phyloP scores from a whole-genome alignment of 2,888 invertebrate species.

The Alloscopus bannaensis region DNA sequence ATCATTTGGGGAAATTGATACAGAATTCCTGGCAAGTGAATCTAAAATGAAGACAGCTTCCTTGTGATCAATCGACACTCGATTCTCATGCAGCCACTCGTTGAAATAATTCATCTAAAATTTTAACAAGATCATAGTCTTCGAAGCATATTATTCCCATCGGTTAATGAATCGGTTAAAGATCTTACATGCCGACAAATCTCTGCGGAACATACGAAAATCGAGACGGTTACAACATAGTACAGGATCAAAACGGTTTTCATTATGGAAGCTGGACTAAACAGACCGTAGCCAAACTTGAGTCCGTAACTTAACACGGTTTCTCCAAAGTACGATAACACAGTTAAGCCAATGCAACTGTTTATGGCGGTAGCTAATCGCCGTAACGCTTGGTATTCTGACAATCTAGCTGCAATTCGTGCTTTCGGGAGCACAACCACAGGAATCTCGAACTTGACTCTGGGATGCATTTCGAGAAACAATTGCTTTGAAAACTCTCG shows the following conservation, averaged over 20 bases:
- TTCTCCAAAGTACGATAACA: constrained; percentile 31
- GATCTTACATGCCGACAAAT: constrained; percentile 16
- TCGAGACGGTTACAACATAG: background rate
- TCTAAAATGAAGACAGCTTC: constrained; percentile 11
- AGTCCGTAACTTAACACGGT: constrained; percentile 2
- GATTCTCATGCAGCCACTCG: constrained; percentile 35
- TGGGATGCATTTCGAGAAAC: background rate
- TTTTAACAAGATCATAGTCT: background rate
- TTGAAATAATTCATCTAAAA: constrained; percentile 25
- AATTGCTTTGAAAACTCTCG: background rate
- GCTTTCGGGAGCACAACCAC: background rate
- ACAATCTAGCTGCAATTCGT: background rate
- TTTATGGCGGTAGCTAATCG: constrained; percentile 14
- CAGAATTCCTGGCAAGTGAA: constrained; percentile 25
- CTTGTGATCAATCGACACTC: background rate
- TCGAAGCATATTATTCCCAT: background rate
- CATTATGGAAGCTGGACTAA: background rate
- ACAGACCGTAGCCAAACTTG: background rate
- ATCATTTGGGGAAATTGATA: constrained; percentile 30
- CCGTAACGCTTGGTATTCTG: constrained; percentile 5
- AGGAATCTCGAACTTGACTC: background rate
- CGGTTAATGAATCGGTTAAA: background rate
- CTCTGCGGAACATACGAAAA: constrained; percentile 2
- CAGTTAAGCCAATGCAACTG: background rate
- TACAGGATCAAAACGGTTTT: constrained; percentile 7